phyloP scores from a whole-genome alignment of 2,888 invertebrate species.

The Villa cingulata region DNA sequence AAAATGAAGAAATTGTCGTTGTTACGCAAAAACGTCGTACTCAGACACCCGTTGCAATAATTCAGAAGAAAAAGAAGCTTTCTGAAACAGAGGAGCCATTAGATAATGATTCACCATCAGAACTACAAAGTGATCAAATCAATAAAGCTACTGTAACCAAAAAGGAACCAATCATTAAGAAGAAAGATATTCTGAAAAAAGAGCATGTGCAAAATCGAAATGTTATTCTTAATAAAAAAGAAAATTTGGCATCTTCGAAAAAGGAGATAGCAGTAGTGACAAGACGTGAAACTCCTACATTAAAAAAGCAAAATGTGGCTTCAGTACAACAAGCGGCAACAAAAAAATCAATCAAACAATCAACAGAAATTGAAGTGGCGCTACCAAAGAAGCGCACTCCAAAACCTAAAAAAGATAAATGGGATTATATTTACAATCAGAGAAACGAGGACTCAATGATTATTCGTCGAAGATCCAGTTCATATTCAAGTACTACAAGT shows the following conservation, averaged over 20 bases:
- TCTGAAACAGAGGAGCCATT: not conserved
- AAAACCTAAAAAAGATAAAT: slow-evolving; percentile 18
- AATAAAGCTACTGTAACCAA: not conserved
- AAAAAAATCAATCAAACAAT: not conserved
- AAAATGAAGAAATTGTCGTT: not conserved
- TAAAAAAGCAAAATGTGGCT: not conserved
- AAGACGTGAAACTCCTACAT: slow-evolving; percentile 22
- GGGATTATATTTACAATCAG: slow-evolving; percentile 47
- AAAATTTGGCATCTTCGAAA: not conserved
- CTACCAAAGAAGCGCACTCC: slow-evolving; percentile 3
- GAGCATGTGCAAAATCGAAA: not conserved
- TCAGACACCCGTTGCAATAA: not conserved
- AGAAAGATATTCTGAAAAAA: not conserved
- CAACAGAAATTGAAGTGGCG: not conserved
- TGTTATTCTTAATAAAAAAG: not conserved
- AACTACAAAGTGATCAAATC: too few relatives aligned
- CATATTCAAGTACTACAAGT: slow-evolving; percentile 60
- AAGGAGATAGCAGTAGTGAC: slow-evolving; percentile 11
- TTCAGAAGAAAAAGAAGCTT: not conserved
- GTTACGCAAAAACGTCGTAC: not conserved
- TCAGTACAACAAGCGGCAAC: not conserved
- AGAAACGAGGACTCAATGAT: slow-evolving; percentile 64
- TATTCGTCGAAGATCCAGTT: slow-evolving; percentile 68
- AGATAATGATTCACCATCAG: not conserved
- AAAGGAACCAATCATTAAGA: not conserved